These are phyloP conservation scores for Spilosoma lubricipeda DNA, from an alignment of 2,888 invertebrate species.

Conservation along the genomic window DNA sequence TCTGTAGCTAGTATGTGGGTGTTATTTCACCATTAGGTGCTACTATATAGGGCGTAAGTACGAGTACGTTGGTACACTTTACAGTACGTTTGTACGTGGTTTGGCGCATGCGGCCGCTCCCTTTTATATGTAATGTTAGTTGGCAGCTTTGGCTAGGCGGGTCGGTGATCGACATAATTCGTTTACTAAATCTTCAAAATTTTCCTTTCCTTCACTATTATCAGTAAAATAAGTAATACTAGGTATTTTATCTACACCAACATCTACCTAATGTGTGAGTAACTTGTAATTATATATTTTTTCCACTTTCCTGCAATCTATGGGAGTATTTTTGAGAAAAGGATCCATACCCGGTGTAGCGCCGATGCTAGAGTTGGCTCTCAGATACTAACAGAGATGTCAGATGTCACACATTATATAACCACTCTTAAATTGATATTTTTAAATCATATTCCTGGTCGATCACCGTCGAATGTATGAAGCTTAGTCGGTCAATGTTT, in stretches of 20 bases:
- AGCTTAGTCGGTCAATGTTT: constrained; percentile 72
- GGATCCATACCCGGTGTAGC: background rate
- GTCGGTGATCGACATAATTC: constrained; percentile 27
- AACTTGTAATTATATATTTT: background rate
- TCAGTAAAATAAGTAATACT: too few species aligned
- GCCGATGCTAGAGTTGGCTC: background rate
- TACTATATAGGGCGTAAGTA: constrained; percentile 75
- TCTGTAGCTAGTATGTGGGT: constrained; percentile 53
- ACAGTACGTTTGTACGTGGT: constrained; percentile 38
- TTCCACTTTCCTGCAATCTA: background rate
- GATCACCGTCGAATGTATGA: constrained; percentile 42
- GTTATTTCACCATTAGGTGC: constrained; percentile 80
- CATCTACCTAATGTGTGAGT: background rate
- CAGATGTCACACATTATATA: background rate
- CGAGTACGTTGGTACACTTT: constrained; percentile 25
- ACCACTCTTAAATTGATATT: background rate
- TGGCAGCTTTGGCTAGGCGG: constrained; percentile 60
- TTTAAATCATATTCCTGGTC: constrained; percentile 19
- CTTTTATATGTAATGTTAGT: constrained; percentile 49
- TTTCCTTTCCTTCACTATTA: background rate
- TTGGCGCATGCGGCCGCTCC: constrained; percentile 34
- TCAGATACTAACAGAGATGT: too few species aligned
- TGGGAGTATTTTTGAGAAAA: background rate
- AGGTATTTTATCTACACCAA: too few species aligned
- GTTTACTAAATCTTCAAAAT: background rate